A percentile compares a stretch with the other conserved stretches of the same genome.
These are phyloP conservation scores for Oligia fasciuncula DNA, from an alignment of 2,888 invertebrate genomes.

Conservation along the genomic window DNA sequence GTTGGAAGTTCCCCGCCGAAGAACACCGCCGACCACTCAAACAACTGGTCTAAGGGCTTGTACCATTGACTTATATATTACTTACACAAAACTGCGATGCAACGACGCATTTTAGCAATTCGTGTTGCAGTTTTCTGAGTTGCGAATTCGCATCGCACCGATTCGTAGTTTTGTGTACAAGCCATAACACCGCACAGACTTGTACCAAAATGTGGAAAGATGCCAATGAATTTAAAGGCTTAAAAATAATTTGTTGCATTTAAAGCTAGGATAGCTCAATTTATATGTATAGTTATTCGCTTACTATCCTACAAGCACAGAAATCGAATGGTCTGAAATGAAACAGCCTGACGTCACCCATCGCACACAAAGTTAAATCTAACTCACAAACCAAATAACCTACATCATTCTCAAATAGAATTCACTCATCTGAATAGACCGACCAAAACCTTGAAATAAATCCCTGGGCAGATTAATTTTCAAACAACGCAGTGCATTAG, in stretches of 20 bases:
- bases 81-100: too few species aligned
- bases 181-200: too few species aligned
- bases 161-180: too few species aligned
- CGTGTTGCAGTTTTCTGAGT: too few species aligned
- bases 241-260: neutral
- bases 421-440: constrained; percentile 2
- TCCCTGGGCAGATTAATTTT: constrained; percentile 12
- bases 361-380: neutral
- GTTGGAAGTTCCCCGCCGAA: too few species aligned
- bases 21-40: too few species aligned
- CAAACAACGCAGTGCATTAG: constrained; percentile 25
- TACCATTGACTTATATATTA: too few species aligned
- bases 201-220: neutral
- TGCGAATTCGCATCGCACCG: too few species aligned
- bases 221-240: neutral
- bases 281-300: neutral
- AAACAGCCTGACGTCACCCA: neutral
- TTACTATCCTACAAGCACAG: neutral
- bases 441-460: constrained; percentile 19
- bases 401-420: neutral
- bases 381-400: neutral
- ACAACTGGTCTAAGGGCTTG: too few species aligned
- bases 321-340: neutral
- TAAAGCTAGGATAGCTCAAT: neutral
- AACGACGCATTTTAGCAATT: too few species aligned